Evolutionary conservation across 53 echinoderm and acorn worm species (phyloP), one percentile per base, ranked within the genome.

Genomic region (Zoroaster sp.): DNA sequence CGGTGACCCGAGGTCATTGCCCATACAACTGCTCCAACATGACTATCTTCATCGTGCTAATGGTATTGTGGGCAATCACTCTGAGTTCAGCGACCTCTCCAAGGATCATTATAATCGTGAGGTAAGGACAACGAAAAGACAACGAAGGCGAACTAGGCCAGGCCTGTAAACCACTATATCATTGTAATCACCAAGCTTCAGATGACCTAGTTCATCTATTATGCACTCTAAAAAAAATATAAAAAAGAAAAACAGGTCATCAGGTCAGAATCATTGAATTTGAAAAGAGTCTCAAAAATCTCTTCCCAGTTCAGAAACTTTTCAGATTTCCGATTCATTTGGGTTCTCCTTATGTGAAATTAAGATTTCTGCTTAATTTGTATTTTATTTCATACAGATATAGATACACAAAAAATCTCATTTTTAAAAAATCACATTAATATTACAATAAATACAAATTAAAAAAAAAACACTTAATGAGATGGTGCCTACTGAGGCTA

Each of bases 81-180:
- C 35, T 85, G 14, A 71, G 85, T 70, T 70, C 51, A 47, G 85
- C 66, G 33, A 73, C 74, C 31, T 75, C 90, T 35, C 90, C 90
- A 11, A 80, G 90, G 45, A 89, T 81, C 74, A 82, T 89, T 14
- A 73, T 89, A 28, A 89, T 81, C 6, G 90, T 89, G 40, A 89
- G 90, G 90, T 89, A 66, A 43, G 38, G 28, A 33, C 8, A 54
- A 4, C 73, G 55, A 17, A 2, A 7, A 7, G 69, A 8, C 7
- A 68, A 13, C 12, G 8, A 68, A 68, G 9, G 69, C 7, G 9
- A 10, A 10, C 69, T 8, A 10, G 6, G 18, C 69, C 69, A n/a
- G 12, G 6, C 6, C 6, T 30, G 69, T 20, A 68, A 25, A 25
- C 18, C 21, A 13, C 69, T 20, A 31, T 25, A 20, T 68, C 6